phyloP scores from a whole-genome alignment of 2,113 vertebrate genomes.

The Tragelaphus imberbis region DNA sequence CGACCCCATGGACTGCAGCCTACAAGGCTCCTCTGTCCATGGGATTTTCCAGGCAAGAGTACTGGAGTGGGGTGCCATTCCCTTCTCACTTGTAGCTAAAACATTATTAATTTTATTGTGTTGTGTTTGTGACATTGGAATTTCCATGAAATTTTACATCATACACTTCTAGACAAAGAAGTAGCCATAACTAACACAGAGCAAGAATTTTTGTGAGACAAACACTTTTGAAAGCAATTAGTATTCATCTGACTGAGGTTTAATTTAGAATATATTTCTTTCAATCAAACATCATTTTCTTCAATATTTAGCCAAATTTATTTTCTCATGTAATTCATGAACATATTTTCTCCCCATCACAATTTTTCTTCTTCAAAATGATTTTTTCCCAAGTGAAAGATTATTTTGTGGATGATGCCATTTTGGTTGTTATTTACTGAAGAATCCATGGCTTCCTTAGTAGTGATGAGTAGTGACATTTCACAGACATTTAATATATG shows the following conservation, averaged over 20 bases:
- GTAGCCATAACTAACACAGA: background rate
- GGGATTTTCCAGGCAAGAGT: too few species aligned
- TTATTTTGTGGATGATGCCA: background rate
- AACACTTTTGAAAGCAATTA: slow-evolving; percentile 14
- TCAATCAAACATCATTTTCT: background rate
- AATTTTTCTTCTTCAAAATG: background rate
- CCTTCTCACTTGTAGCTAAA: background rate
- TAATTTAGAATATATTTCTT: background rate
- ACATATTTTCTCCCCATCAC: background rate
- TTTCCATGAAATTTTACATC: background rate
- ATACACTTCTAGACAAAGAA: slow-evolving; percentile 16
- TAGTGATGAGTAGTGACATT: background rate
- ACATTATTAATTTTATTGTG: background rate
- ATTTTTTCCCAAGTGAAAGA: background rate
- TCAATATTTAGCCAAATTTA: background rate
- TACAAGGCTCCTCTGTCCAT: too few species aligned
- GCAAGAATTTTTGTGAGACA: background rate
- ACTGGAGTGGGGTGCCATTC: too few species aligned
- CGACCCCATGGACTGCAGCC: too few species aligned
- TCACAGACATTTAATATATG: background rate
- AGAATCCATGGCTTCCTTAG: background rate
- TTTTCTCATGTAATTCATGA: background rate
- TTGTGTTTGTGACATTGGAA: background rate
- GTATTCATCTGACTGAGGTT: background rate
- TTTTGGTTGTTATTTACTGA: background rate